Base-by-base conservation (phyloP, 2,888 invertebrate species). In the Drosophila neutralis region DNA sequence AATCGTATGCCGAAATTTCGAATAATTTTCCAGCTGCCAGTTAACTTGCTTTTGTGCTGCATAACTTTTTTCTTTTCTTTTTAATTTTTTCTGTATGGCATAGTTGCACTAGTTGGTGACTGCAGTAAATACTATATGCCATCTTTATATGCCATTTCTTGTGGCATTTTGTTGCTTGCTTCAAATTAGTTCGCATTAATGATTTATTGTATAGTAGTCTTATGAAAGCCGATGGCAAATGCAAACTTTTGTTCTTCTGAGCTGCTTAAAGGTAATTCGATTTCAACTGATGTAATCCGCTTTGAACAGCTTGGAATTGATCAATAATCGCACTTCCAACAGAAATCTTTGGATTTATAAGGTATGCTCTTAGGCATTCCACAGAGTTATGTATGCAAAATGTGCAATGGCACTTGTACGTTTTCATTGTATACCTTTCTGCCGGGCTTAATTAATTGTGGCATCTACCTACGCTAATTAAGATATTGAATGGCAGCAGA, bases 1-100 rank as follows among this genome's bases (percentile, higher is more conserved):
- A 76, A 84, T 71, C 73, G 60, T 62, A 71, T 75, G 66, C 73
- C 68, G 75, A 75, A 79, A 76, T 83, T 63, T 76, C 8, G 48
- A 69, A 78, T 80, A 69, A 80, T 72, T 49, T 59, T 51, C 54
- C 36, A 42, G 29, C 51, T 64, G 57, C 35, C 35, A 51, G 49
- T 60, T 64, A 63, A 29, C n/a, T 52, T 80, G 68, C 69, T 80
- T 73, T 82, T 75, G 63, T 73, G 57, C 35, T 64, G 74, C 74
- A 82, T 75, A 67, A 58, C 10, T 31, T 10, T 31, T 4, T 10
- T 10, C 10, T 33, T 33, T 33, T 33, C 45, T 69, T 73, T 57
- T 40, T 51, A 48, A 62, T 58, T 59, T 59, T 78, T 69, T 48
- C 53, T 76, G 7, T 66, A 31, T 63, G 51, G 54, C 57, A 68